Evolutionary conservation across 2,797 vertebrate genomes (phyloP), one percentile per base, ranked within the genome.

Genomic region (Thamnophis elegans): DNA sequence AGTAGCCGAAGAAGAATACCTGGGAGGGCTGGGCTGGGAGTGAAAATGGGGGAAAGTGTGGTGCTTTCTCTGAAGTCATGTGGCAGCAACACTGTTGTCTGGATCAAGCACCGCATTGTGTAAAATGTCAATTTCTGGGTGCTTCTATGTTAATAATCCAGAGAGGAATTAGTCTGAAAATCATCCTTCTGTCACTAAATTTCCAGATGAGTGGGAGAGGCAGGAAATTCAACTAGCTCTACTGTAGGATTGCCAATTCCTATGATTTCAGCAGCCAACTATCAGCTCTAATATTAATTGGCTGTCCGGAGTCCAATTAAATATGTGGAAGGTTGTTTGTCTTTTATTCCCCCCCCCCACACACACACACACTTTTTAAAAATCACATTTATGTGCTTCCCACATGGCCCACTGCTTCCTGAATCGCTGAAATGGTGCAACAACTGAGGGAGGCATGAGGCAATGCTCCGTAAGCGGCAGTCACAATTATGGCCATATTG

Each of bases 131-230:
- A 22, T 95, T 94, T 95, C 94, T 93, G 89, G 92, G 94, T 96
- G 93, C 87, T 92, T 96, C 89, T 94, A 88, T 93, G 93, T 94
- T 95, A 94, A 94, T 94, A 96, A 95, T 95, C 92, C 95, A 95
- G 94, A 95, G 26, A 96, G 58, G 78, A 96, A 94, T 96, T 93
- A 95, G 92, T 94, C 91, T 95, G 92, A 94, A 96, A 96, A 94
- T 94, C 97, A 96, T 96, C 96, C 96, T 96, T 97, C 95, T 96
- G 96, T 95, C 94, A 94, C 92, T 93, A 94, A 95, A 96, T 96
- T 96, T 96, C 93, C 92, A 96, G 94, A 96, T 96, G 95, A 73
- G 54, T 73, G 26, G 28, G 55, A 28, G 85, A 32, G 60, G 53
- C 14, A 93, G 95, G 3, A 4, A 22, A 94, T 62, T 89, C 93